phyloP scores from a whole-genome alignment of 2,113 vertebrate species.

The Oncorhynchus mykiss region DNA sequence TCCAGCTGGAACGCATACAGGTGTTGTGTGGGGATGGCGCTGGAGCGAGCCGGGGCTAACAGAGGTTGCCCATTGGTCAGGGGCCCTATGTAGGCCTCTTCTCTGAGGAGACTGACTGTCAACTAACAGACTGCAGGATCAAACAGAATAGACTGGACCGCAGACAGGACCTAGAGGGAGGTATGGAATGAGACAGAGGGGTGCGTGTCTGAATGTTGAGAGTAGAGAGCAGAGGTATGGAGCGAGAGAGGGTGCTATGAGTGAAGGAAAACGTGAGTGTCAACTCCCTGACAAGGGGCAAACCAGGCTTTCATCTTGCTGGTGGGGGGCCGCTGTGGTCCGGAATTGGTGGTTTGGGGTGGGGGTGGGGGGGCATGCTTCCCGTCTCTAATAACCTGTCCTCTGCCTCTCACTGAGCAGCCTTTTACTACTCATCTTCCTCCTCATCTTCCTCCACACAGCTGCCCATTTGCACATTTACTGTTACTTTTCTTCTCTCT shows the following conservation, averaged over 20 bases:
- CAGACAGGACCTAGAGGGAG: conserved; percentile 4
- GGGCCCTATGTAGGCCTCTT: neutral
- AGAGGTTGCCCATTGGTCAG: too few relatives aligned
- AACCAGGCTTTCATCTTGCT: neutral
- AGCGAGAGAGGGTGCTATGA: too few relatives aligned
- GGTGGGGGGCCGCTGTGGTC: too few relatives aligned
- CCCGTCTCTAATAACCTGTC: conserved; percentile 44
- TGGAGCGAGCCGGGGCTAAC: neutral
- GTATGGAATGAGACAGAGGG: neutral
- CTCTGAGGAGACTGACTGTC: neutral
- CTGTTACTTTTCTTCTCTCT: neutral
- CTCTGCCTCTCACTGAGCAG: conserved; percentile 40
- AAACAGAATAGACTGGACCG: neutral
- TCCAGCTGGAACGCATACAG: neutral
- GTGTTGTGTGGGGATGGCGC: neutral
- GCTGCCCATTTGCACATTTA: neutral
- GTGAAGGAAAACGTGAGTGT: too few relatives aligned
- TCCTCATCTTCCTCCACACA: conserved; percentile 10
- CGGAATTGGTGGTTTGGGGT: neutral
- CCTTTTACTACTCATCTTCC: conserved; percentile 45
- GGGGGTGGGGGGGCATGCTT: conserved; percentile 30
- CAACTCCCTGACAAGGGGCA: neutral
- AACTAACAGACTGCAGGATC: neutral
- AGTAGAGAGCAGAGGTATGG: too few relatives aligned
- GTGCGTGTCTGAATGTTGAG: conserved; percentile 8